Percentiles rank a stretch among this genome's conserved stretches.
phyloP scores from a whole-genome alignment of 1,140 invertebrate genomes.

The Procambarus clarkii region DNA sequence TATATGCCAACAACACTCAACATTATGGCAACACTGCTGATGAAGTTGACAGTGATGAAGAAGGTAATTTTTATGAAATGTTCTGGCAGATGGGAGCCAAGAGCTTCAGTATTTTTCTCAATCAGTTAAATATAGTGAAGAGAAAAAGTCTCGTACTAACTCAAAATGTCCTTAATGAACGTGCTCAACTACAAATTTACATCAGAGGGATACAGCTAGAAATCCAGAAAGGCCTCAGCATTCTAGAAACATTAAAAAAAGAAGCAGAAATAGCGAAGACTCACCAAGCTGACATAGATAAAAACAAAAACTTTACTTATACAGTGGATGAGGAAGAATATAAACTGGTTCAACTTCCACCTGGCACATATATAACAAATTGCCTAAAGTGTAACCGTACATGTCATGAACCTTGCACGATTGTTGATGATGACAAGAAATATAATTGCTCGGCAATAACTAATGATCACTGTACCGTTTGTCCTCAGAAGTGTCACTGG shows the following conservation, averaged over 20 bases:
- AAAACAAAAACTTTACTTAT: conserved; percentile 23
- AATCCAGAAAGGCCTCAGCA: not conserved
- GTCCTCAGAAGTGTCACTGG: not conserved
- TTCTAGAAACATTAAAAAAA: conserved; percentile 7
- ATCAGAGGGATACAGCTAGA: not conserved
- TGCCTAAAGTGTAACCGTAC: no score
- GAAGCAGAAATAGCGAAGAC: not conserved
- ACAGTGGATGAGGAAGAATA: not conserved
- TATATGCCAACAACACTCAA: conserved; percentile 9
- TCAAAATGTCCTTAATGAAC: conserved; percentile 26
- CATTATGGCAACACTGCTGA: not conserved
- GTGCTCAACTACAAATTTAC: conserved; percentile 6
- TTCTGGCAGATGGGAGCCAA: conserved; percentile 29
- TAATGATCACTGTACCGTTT: conserved; percentile 11
- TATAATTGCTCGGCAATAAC: conserved; percentile 8
- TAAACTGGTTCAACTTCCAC: no score
- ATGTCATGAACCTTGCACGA: no score
- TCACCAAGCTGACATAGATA: conserved; percentile 21
- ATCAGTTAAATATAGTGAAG: not conserved
- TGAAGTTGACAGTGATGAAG: conserved; percentile 8
- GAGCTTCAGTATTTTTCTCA: conserved; percentile 8
- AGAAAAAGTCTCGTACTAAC: conserved; percentile 23
- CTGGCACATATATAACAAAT: no score
- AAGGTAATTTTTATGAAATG: conserved; percentile 4
- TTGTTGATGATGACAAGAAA: not conserved